Percentiles rank a stretch among this genome's conserved stretches.
phyloP scores from a whole-genome alignment of 1,140 invertebrate genomes.

The Heterodera carotae region DNA sequence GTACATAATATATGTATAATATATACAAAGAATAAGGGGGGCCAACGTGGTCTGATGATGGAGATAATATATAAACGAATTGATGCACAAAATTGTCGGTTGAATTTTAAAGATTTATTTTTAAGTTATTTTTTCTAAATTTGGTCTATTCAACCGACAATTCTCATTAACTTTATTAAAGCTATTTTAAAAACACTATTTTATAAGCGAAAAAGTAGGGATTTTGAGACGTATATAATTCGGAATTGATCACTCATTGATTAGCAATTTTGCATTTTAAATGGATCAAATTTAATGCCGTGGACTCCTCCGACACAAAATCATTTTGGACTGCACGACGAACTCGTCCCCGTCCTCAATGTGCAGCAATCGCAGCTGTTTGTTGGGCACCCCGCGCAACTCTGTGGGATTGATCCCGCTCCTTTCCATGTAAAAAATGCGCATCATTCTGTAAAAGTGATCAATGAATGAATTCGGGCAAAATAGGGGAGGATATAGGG shows the following conservation, averaged over 20 bases:
- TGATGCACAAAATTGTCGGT: too few species aligned
- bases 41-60: not conserved
- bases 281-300: not conserved
- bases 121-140: constrained; percentile 3
- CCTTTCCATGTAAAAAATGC: constrained; percentile 25
- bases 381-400: constrained; percentile 36
- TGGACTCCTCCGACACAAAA: not conserved
- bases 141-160: not conserved
- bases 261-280: too few species aligned
- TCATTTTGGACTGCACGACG: constrained; percentile 29
- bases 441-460: constrained; percentile 21
- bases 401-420: constrained; percentile 29
- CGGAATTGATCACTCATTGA: too few species aligned
- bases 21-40: too few species aligned
- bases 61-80: too few species aligned
- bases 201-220: not conserved
- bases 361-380: constrained; percentile 28
- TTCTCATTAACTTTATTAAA: not conserved
- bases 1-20: not conserved
- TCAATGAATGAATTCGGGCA: not conserved
- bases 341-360: constrained; percentile 42
- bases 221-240: too few species aligned
- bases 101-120: not conserved
- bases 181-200: not conserved
- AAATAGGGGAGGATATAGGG: too few species aligned